Evolutionary conservation across 2,113 vertebrate species (phyloP), one percentile per base, ranked within the genome.

Genomic region (Pampusana beccarii): DNA sequence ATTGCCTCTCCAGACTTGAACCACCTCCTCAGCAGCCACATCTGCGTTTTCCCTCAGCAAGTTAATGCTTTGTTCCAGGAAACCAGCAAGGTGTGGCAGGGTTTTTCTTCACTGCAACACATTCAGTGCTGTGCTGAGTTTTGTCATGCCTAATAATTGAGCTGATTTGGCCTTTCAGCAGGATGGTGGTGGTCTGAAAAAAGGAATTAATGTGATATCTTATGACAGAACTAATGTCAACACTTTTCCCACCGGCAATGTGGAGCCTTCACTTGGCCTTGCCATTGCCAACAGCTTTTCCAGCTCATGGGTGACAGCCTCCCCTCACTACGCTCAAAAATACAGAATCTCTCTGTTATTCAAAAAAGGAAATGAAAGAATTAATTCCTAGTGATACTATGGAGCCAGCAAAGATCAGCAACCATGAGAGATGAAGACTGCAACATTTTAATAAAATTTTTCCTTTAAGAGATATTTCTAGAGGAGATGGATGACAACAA

Each of bases 401-500:
- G 38, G 21, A 97, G 58, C 73, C 70, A 80, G 36, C n/a, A 90
- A 81, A 88, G 24, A 78, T 65, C 54, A 90, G 48, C 34, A 88
- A 40, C 21, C 54, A 48, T 7, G 40, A 83, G n/a, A 90, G n/a
- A 62, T 58, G 77, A 87, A 72, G 73, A 34, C 58, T 53, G n/a
- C 67, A 65, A 28, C 40, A 44, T 85, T 91, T 95, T 48, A 90
- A 28, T 60, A 50, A 93, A 85, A 74, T 26, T 10, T 74, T 95
- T 91, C 69, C 91, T 95, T 87, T 48, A 88, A 92, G 51, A 78
- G 33, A 58, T 62, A 15, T 94, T 94, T 94, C 77, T 80, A 42
- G 92, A 94, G 29, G 53, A 90, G 86, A 95, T 82, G 80, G 87
- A 92, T 95, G 73, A 82, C 61, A 88, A 25, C 38, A 80, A 81